phyloP scores from a whole-genome alignment of 2,888 invertebrate species.

The Drosophila monieri region DNA sequence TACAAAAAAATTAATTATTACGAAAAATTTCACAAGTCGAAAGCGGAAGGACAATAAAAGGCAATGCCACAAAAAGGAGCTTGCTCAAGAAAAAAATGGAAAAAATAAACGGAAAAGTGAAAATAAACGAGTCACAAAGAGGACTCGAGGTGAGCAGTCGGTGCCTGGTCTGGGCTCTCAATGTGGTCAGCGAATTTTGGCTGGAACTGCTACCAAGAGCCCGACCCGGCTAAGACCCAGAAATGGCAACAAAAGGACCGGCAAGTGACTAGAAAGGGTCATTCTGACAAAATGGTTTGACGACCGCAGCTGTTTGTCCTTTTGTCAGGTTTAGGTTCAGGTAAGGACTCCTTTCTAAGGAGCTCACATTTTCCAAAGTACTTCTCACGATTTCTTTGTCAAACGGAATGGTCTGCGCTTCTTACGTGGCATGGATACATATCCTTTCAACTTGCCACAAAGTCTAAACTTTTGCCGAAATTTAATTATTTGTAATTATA shows the following conservation, averaged over 20 bases:
- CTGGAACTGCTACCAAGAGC: neutral
- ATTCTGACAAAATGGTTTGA: slow-evolving; percentile 50
- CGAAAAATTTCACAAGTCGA: slow-evolving; percentile 72
- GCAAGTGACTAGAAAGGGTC: slow-evolving; percentile 40
- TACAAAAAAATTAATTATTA: slow-evolving; percentile 71
- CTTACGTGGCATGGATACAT: neutral
- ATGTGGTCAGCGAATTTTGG: slow-evolving; percentile 58
- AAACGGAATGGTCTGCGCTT: slow-evolving; percentile 16
- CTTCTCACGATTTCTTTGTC: slow-evolving; percentile 20
- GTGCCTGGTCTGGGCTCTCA: slow-evolving; percentile 66
- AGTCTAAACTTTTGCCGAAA: slow-evolving; percentile 10
- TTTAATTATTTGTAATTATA: slow-evolving; percentile 22
- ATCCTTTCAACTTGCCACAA: slow-evolving; percentile 10
- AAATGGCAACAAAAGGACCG: slow-evolving; percentile 28
- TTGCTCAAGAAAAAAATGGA: neutral
- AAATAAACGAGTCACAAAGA: slow-evolving; percentile 55
- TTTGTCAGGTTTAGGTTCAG: slow-evolving; percentile 75
- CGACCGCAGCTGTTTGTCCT: slow-evolving; percentile 60
- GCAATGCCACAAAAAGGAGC: slow-evolving; percentile 50
- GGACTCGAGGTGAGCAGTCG: slow-evolving; percentile 52
- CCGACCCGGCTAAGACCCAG: slow-evolving; percentile 2
- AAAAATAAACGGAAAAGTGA: slow-evolving; percentile 24
- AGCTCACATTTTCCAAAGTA: slow-evolving; percentile 22
- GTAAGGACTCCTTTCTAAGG: slow-evolving; percentile 14
- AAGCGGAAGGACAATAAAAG: slow-evolving; percentile 72